Conservation (phyloP, 2,888 invertebrate species). For the Trimorus sp. region DNA sequence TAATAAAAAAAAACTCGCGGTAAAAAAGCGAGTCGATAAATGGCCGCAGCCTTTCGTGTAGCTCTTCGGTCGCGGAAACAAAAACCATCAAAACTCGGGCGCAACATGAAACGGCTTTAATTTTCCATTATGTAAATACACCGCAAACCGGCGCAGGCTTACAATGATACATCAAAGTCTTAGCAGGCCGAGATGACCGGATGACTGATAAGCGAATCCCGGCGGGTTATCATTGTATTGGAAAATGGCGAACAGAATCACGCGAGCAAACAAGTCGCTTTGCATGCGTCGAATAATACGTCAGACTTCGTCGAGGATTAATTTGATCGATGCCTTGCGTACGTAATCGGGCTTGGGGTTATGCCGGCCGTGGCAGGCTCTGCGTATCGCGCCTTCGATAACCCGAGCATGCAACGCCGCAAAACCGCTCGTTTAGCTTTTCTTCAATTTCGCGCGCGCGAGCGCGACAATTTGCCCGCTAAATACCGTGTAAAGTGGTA, state of each 20-base stretch:
- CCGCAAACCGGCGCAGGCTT: constrained; percentile 3
- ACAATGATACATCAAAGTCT: constrained; percentile 34
- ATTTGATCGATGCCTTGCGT: constrained; percentile 75
- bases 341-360: constrained; percentile 63
- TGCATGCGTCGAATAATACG: constrained; percentile 68
- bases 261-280: constrained; percentile 72
- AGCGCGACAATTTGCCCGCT: constrained; percentile 65
- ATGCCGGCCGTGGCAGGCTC: constrained; percentile 47
- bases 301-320: constrained; percentile 70
- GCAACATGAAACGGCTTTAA: neutral
- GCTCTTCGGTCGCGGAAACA: too few species aligned
- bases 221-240: constrained; percentile 52
- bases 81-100: too few species aligned
- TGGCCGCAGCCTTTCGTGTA: too few species aligned
- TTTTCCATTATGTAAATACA: constrained; percentile 11
- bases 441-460: constrained; percentile 45
- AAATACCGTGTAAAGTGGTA: constrained; percentile 67
- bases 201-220: constrained; percentile 65
- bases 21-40: too few species aligned
- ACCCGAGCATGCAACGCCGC: constrained; percentile 58
- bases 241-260: constrained; percentile 67
- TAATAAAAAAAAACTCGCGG: too few species aligned
- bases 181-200: constrained; percentile 53
- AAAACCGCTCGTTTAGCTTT: constrained; percentile 59
- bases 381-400: constrained; percentile 50